These are phyloP conservation scores for Porites divaricata DNA, from an alignment of 92 coral and sea anemone genomes.

Conservation along the genomic window DNA sequence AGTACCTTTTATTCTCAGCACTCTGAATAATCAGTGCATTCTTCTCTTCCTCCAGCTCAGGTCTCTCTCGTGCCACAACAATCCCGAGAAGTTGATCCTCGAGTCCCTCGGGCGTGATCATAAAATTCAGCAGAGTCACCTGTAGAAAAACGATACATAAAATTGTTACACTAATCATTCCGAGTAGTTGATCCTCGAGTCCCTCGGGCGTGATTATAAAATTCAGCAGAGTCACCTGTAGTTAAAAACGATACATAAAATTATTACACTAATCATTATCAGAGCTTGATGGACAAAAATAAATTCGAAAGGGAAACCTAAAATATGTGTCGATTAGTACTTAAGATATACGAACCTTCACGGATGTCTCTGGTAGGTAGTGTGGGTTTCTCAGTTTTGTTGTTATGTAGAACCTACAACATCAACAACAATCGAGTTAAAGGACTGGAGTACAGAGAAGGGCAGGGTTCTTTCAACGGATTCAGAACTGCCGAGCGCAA, in stretches of 20 bases:
- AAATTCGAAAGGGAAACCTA: too few species aligned
- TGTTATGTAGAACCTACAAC: slow-evolving; percentile 88
- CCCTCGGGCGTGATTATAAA: slow-evolving; percentile 99
- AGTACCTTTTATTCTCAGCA: slow-evolving; percentile 95
- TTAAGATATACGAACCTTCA: slow-evolving; percentile 65
- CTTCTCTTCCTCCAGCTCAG: slow-evolving; percentile 98
- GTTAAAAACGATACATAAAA: too few species aligned
- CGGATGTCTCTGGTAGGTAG: slow-evolving; percentile 95
- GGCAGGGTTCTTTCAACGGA: background rate
- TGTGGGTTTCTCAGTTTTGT: slow-evolving; percentile 96
- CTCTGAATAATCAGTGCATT: slow-evolving; percentile 96
- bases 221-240: slow-evolving; percentile 92
- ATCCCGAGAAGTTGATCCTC: slow-evolving; percentile 97
- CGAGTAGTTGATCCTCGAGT: slow-evolving; percentile 92
- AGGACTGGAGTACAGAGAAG: background rate
- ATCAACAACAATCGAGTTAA: background rate
- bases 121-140: slow-evolving; percentile 97
- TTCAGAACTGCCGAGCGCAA: background rate
- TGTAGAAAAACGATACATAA: slow-evolving; percentile 2
- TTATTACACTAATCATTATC: too few species aligned
- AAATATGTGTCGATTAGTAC: too few species aligned
- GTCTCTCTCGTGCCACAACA: slow-evolving; percentile 97
- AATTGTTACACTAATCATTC: slow-evolving; percentile 2
- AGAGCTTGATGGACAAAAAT: too few species aligned
- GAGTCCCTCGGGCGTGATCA: slow-evolving; percentile 99